Percentiles rank a stretch among this genome's conserved stretches.
phyloP scores from a whole-genome alignment of 1,140 invertebrate species.

The Papilio polyxenes region DNA sequence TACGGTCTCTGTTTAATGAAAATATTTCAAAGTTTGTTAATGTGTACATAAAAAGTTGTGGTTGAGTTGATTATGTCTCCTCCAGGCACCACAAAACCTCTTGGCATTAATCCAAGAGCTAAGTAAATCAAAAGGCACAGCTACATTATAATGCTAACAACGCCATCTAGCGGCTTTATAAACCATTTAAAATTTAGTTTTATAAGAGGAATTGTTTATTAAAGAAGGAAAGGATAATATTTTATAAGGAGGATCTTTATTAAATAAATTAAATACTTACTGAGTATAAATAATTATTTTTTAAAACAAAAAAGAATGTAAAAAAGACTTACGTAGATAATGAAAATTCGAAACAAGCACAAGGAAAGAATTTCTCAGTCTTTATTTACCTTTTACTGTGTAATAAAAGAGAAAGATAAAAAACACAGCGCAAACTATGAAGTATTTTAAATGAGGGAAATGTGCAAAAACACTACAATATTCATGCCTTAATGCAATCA shows the following conservation, averaged over 20 bases:
- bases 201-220: not conserved
- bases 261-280: too few relatives aligned
- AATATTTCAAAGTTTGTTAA: not conserved
- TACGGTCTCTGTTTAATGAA: not conserved
- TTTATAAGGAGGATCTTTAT: too few relatives aligned
- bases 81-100: not conserved
- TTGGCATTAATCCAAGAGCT: conserved; percentile 14
- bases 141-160: not conserved
- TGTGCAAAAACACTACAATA: conserved; percentile 8
- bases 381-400: too few relatives aligned
- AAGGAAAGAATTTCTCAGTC: too few relatives aligned
- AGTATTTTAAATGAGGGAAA: not conserved
- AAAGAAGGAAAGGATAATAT: too few relatives aligned
- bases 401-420: not conserved
- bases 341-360: too few relatives aligned
- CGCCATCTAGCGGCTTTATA: not conserved
- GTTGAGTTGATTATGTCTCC: not conserved
- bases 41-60: not conserved
- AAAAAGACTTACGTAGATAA: too few relatives aligned
- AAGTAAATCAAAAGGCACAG: conserved; percentile 15
- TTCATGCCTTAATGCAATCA: not conserved
- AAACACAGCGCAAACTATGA: not conserved
- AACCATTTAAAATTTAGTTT: not conserved
- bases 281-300: too few relatives aligned
- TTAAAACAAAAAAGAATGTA: too few relatives aligned